Evolutionary conservation across 2,888 invertebrate genomes (phyloP), one percentile per base, ranked within the genome.

Genomic region (Eugnorisma glareosa): DNA sequence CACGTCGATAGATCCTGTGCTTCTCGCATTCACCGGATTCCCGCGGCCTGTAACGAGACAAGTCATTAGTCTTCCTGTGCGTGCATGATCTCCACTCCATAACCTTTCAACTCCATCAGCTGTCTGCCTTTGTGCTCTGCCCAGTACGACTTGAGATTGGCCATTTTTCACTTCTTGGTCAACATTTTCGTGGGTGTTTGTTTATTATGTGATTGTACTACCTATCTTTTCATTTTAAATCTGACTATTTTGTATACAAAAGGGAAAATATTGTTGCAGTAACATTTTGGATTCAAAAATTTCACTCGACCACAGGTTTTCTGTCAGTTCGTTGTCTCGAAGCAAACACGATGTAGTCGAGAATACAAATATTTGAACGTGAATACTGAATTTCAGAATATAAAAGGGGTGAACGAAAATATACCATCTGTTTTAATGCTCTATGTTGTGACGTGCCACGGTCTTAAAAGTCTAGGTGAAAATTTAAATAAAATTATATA

Each of bases 311-410:
- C 31, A 18, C 31, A 13, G 7, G 2, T 11, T 31, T 67, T 31
- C 10, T 66, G 35, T 54, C 35, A 51, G 35, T 64, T 64, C 40
- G n/a, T 54, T 35, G 40, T 31, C 31, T 71, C 31, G 31, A 7
- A 43, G 43, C 31, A n/a, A 67, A 31, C 31, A 67, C n/a, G 35
- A 18, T 18, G 18, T 11, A 43, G 43, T n/a, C 18, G 43, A 43
- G 31, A n/a, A 71, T 67, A 35, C 2, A 43, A 67, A 71, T 71
- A 35, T n/a, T n/a, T 67, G 43, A 31, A 31, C 31, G 13, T 71
- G 43, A 8, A 8, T 35, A 35, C 43, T 66, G n/a, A 37, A 72
- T 72, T 72, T 45, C 7, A 28, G 13, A 21, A 57, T 37, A 37
- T 5, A 69, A 37, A n/a, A 69, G 43, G 2, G 21, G 24, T 21